phyloP scores from a whole-genome alignment of 2,797 vertebrate species.

The Rallus crepitans region DNA sequence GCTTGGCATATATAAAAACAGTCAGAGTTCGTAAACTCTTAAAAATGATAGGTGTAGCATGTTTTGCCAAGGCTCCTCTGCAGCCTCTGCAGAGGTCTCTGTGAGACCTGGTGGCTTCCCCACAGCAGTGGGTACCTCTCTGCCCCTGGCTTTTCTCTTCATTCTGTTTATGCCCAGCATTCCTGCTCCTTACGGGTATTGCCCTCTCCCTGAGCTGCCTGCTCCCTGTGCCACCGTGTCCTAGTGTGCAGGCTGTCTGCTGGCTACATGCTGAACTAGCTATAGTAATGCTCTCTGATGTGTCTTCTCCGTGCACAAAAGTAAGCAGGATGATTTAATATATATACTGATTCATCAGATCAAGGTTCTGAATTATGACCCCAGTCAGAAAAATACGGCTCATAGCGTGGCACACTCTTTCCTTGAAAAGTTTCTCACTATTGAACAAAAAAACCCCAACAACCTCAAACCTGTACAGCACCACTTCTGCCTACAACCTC shows the following conservation, averaged over 20 bases:
- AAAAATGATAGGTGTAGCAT: background rate
- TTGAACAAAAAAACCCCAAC: background rate
- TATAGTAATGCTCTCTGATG: background rate
- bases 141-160: background rate
- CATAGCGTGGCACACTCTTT: background rate
- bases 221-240: background rate
- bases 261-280: background rate
- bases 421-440: background rate
- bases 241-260: background rate
- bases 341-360: background rate
- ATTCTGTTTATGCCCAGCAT: background rate
- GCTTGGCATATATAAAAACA: background rate
- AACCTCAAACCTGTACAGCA: background rate
- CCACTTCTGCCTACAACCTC: background rate
- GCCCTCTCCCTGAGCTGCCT: background rate
- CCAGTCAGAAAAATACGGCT: background rate
- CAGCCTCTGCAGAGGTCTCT: no score
- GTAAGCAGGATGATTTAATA: background rate
- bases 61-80: background rate
- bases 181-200: background rate
- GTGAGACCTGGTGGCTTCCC: background rate
- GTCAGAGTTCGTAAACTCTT: background rate
- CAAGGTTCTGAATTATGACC: background rate
- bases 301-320: background rate
- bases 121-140: background rate